Evolutionary conservation across 2,888 invertebrate species (phyloP).

Genomic region (Petrolisthes cinctipes): DNA sequence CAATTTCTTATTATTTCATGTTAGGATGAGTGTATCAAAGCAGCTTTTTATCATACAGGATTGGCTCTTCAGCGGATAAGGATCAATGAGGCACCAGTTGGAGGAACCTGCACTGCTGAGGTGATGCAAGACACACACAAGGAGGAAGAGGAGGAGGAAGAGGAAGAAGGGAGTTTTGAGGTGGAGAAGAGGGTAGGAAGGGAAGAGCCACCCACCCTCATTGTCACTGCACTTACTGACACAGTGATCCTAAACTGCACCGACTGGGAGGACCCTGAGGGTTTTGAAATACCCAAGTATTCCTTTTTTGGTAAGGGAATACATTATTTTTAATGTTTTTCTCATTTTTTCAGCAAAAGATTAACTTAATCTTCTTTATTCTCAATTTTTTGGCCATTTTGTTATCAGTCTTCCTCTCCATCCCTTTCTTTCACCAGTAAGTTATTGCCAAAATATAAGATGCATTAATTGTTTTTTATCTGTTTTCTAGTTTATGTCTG

Average conservation of each 20-base stretch:
- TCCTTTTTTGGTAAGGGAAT: slow-evolving; percentile 49
- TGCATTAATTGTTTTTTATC: too few relatives aligned
- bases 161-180: not conserved
- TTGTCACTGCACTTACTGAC: slow-evolving; percentile 48
- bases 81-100: slow-evolving; percentile 49
- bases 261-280: slow-evolving; percentile 57
- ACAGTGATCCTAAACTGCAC: slow-evolving; percentile 39
- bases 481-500: too few relatives aligned
- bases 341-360: not conserved
- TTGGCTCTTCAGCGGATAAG: slow-evolving; percentile 49
- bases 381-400: not conserved
- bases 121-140: too few relatives aligned
- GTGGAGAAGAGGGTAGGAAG: not conserved
- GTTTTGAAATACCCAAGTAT: slow-evolving; percentile 42
- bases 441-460: too few relatives aligned
- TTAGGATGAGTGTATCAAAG: not conserved
- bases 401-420: too few relatives aligned
- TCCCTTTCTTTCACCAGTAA: too few relatives aligned
- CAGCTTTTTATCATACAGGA: slow-evolving; percentile 10
- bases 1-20: not conserved
- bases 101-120: slow-evolving; percentile 39
- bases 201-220: not conserved
- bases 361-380: not conserved
- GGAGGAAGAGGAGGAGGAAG: slow-evolving; percentile 2
- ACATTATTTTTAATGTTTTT: not conserved